Conservation (phyloP, 2,888 invertebrate genomes). For the Actias luna region DNA sequence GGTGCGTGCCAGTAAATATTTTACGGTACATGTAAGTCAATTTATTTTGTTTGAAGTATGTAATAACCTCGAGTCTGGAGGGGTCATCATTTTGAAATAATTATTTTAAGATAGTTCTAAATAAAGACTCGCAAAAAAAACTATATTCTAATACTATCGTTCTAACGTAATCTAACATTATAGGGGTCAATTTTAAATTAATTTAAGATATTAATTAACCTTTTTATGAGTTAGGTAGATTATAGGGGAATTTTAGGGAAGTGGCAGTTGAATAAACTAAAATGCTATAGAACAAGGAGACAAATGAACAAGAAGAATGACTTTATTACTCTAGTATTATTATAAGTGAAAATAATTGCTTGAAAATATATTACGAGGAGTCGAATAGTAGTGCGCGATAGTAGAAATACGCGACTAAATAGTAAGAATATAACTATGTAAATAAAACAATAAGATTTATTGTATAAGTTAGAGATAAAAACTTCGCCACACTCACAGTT, state of each 20-base stretch:
- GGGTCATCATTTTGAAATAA: background rate
- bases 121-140: background rate
- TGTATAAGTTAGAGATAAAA: too few species aligned
- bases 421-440: too few species aligned
- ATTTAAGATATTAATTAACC: background rate
- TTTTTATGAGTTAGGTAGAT: background rate
- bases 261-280: background rate
- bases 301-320: background rate
- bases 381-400: too few species aligned
- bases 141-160: too few species aligned
- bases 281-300: background rate
- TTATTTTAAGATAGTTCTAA: background rate
- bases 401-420: too few species aligned
- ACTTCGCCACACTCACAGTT: too few species aligned
- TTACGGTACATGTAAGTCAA: conserved; percentile 20
- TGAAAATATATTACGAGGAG: too few species aligned
- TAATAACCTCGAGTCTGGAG: background rate
- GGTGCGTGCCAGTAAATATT: conserved; percentile 21
- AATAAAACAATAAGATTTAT: too few species aligned
- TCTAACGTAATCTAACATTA: too few species aligned
- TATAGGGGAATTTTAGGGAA: background rate
- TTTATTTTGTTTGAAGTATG: conserved; percentile 8
- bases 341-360: too few species aligned
- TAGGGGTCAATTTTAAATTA: background rate
- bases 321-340: background rate